Percentiles rank a stretch among this genome's conserved stretches.
These are phyloP conservation scores for Amblyornis subalaris DNA, from an alignment of 2,113 vertebrate genomes.

Conservation along the genomic window DNA sequence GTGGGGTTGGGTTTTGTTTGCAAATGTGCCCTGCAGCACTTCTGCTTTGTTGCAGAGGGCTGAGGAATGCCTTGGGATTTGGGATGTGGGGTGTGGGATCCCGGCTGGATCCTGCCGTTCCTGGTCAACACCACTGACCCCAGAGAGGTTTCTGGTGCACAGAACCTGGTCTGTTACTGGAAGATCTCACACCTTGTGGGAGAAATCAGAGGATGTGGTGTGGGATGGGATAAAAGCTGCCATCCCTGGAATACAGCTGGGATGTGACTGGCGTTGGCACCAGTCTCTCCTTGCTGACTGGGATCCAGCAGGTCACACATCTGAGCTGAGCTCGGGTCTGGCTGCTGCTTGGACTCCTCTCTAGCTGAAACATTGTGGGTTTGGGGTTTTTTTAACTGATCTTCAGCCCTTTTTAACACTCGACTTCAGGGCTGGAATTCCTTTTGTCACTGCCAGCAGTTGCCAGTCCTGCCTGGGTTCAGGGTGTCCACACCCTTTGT, in stretches of 20 bases:
- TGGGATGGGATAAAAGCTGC: neutral
- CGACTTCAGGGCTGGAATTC: neutral
- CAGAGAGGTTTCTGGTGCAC: neutral
- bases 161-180: neutral
- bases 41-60: neutral
- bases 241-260: neutral
- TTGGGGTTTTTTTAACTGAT: neutral
- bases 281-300: neutral
- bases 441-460: neutral
- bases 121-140: accelerated
- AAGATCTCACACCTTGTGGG: neutral
- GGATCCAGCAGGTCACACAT: neutral
- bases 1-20: neutral
- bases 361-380: neutral
- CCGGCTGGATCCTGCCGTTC: neutral
- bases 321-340: neutral
- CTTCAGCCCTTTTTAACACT: neutral
- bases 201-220: neutral
- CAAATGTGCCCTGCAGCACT: neutral
- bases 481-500: neutral
- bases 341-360: neutral
- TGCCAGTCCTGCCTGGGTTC: neutral
- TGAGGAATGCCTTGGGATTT: neutral
- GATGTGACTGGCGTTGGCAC: neutral
- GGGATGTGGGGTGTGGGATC: neutral